Evolutionary conservation across 2,888 invertebrate species (phyloP).

Genomic region (Eudemis profundana): DNA sequence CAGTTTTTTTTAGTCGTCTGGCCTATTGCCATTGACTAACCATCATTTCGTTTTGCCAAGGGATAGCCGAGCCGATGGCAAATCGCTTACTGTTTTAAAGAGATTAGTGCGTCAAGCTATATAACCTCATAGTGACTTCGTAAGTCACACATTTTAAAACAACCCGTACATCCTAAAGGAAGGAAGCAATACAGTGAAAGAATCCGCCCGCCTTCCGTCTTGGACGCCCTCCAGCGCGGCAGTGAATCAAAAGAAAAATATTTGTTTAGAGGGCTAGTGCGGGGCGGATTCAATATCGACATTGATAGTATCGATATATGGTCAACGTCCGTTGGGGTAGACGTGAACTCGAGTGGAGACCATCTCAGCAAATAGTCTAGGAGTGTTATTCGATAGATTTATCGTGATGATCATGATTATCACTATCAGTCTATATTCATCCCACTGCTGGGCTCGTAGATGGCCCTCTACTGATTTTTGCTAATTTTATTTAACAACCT

Average conservation of each 20-base stretch:
- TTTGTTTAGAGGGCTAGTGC: constrained; percentile 39
- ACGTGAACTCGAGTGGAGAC: too few relatives aligned
- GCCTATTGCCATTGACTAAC: too few relatives aligned
- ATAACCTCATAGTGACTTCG: constrained; percentile 39
- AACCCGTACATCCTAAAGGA: constrained; percentile 55
- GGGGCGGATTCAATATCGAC: constrained; percentile 15
- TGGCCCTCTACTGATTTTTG: too few relatives aligned
- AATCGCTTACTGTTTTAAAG: constrained; percentile 23
- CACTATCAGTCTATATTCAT: too few relatives aligned
- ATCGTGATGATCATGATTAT: too few relatives aligned
- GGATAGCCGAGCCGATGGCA: background rate
- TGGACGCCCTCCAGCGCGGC: constrained; percentile 62
- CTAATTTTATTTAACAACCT: too few relatives aligned
- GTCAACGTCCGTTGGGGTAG: too few relatives aligned
- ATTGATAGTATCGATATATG: constrained; percentile 1
- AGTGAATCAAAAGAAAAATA: constrained; percentile 60
- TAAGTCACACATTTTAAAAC: constrained; percentile 53
- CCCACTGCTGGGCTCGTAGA: too few relatives aligned
- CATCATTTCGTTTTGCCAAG: too few relatives aligned
- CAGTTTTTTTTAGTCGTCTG: background rate
- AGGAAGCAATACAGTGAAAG: constrained; percentile 66
- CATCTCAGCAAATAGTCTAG: too few relatives aligned
- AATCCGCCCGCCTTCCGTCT: constrained; percentile 59
- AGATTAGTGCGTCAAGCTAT: constrained; percentile 12
- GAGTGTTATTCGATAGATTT: too few relatives aligned